These are phyloP conservation scores for Xenopus tropicalis DNA, from an alignment of 2,113 vertebrate species.

Conservation along the genomic window UCB_Xtro_10.0 CM004449.2:86151501-86152000, in stretches of 20 bases:
- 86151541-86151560: too few species aligned
- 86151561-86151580: too few species aligned
- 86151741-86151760: slow-evolving; percentile 13
- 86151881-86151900: not conserved
- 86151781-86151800: not conserved
- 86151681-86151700: slow-evolving; percentile 21
- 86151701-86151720: not conserved
- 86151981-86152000: not conserved
- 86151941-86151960: not conserved
- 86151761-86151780: not conserved
- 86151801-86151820: slow-evolving; percentile 3
- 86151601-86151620: slow-evolving; percentile 1
- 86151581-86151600: not conserved
- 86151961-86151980: not conserved
- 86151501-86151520: too few species aligned
- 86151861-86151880: not conserved
- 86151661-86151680: slow-evolving; percentile 29
- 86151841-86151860: not conserved
- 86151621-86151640: not conserved
- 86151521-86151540: too few species aligned
- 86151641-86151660: slow-evolving; percentile 30
- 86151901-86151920: too few species aligned
- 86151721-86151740: slow-evolving; percentile 3
- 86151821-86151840: not conserved
- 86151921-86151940: not conserved